Conservation (phyloP, 2,113 vertebrate genomes). For the Meleagris gallopavo region DNA sequence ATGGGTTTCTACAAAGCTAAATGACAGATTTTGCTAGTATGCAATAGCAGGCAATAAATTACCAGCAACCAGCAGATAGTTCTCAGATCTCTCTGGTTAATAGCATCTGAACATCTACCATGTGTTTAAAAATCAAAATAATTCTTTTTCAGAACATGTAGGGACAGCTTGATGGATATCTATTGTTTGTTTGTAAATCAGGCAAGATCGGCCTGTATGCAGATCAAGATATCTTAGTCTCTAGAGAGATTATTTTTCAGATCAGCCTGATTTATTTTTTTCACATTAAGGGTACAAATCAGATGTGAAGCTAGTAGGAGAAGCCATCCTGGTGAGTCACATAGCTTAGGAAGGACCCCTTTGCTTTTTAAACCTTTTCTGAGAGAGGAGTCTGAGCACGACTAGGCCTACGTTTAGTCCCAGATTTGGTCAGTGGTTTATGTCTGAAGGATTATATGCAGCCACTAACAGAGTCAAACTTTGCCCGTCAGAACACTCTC, state of each 20-base stretch:
- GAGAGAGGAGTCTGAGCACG: neutral
- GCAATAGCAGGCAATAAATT: conserved; percentile 51
- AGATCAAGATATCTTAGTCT: conserved; percentile 22
- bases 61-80: neutral
- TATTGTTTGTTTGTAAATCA: conserved; percentile 1
- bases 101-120: neutral
- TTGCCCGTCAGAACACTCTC: neutral
- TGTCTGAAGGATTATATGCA: neutral
- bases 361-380: neutral
- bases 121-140: conserved; percentile 30
- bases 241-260: conserved; percentile 3
- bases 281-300: neutral
- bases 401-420: neutral
- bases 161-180: conserved; percentile 7
- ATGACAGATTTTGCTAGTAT: conserved; percentile 38
- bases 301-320: no score
- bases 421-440: neutral
- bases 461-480: neutral
- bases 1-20: conserved; percentile 41
- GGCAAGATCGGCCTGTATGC: neutral
- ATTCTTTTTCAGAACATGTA: neutral
- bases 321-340: neutral
- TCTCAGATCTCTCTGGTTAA: conserved; percentile 13
- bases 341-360: neutral
- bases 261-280: neutral